Percentiles rank a stretch among this genome's conserved stretches.
These are phyloP conservation scores for Rotaria macrura DNA, from an alignment of 2,888 invertebrate species.

Conservation along the genomic window DNA sequence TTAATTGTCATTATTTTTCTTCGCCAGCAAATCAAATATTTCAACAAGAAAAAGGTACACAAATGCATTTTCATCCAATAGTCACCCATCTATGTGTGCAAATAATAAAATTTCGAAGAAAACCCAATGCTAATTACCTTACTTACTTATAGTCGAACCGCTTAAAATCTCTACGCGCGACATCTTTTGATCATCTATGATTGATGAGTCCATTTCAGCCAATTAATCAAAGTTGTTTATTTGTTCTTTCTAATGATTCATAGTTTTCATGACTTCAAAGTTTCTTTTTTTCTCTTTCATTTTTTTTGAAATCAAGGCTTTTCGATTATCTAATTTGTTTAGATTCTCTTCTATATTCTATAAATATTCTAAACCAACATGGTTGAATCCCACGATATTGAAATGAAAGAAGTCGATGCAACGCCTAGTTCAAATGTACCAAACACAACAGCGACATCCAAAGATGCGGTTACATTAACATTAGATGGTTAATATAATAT, in stretches of 20 bases:
- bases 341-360: too few species aligned
- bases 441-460: background rate
- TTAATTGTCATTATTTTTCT: too few species aligned
- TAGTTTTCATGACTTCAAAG: background rate
- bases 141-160: too few species aligned
- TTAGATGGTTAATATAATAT: slow-evolving; percentile 20
- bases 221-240: background rate
- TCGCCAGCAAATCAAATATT: too few species aligned
- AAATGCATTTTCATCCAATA: too few species aligned
- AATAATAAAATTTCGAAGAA: too few species aligned
- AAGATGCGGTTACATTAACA: slow-evolving; percentile 29
- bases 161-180: background rate
- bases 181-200: background rate
- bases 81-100: too few species aligned
- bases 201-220: background rate
- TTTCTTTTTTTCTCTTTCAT: background rate
- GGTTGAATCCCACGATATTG: background rate
- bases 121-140: too few species aligned
- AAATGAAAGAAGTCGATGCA: slow-evolving; percentile 19
- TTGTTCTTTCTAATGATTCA: background rate
- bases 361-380: too few species aligned
- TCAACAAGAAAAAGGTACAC: too few species aligned
- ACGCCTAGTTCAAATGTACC: background rate
- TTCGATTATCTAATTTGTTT: background rate
- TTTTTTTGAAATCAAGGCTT: background rate